These are phyloP conservation scores for Drepana arcuata DNA, from an alignment of 1,140 invertebrate genomes.

Conservation along the genomic window DNA sequence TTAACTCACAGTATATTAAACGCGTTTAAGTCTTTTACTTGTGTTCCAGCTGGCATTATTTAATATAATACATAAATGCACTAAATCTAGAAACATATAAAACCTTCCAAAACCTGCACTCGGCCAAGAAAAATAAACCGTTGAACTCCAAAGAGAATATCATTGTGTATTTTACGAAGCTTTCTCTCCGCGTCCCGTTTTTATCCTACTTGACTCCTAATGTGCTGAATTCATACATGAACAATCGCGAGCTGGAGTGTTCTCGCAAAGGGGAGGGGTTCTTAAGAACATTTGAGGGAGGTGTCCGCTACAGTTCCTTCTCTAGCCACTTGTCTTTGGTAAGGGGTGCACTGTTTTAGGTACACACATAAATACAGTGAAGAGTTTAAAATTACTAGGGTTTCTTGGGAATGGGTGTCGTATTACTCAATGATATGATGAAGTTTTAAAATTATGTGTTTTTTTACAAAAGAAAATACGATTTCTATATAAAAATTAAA, in stretches of 20 bases:
- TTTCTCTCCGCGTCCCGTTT: constrained; percentile 62
- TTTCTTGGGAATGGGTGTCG: too few relatives aligned
- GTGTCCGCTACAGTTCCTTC: constrained; percentile 17
- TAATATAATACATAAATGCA: background rate
- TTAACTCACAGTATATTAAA: too few relatives aligned
- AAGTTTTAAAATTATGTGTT: too few relatives aligned
- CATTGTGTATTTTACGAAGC: constrained; percentile 68
- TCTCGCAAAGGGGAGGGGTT: constrained; percentile 20
- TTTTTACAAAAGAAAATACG: too few relatives aligned
- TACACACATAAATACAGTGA: too few relatives aligned
- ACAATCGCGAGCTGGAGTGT: constrained; percentile 62
- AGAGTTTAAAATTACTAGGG: too few relatives aligned
- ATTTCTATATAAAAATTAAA: too few relatives aligned
- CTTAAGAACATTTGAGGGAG: constrained; percentile 29
- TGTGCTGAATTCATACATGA: constrained; percentile 74
- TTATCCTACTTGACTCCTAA: constrained; percentile 74
- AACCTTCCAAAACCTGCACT: background rate
- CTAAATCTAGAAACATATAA: background rate
- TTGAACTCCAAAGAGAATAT: constrained; percentile 37
- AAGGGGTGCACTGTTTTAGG: too few relatives aligned
- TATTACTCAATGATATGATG: too few relatives aligned
- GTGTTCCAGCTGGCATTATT: too few relatives aligned
- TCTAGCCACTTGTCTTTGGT: constrained; percentile 16
- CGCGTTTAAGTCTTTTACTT: too few relatives aligned
- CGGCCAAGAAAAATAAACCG: constrained; percentile 43